Conservation (phyloP, 2,113 vertebrate genomes). For the Lepus americanus region DNA sequence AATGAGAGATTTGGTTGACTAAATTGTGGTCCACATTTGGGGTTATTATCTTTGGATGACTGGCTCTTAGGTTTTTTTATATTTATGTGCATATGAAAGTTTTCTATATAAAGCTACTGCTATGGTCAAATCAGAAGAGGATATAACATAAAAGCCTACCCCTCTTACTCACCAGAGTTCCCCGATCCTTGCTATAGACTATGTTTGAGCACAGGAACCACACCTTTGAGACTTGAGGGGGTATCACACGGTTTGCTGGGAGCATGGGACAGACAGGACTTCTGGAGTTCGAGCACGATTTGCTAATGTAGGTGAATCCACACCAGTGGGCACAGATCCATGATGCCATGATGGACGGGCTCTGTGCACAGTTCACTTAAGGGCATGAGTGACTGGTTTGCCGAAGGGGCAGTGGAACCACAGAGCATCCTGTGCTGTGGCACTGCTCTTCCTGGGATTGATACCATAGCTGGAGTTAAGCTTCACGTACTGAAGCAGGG, state of each 20-base stretch:
- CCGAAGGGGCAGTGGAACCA: background rate
- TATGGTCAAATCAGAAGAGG: background rate
- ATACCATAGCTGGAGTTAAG: background rate
- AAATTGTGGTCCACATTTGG: rapidly evolving
- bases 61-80: background rate
- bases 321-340: rapidly evolving
- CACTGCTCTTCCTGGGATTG: background rate
- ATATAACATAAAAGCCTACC: rapidly evolving
- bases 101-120: background rate
- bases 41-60: background rate
- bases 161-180: too few relatives aligned
- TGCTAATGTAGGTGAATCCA: rapidly evolving
- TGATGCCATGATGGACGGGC: too few relatives aligned
- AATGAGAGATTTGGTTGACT: background rate
- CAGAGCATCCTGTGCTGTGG: rapidly evolving
- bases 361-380: rapidly evolving
- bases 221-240: background rate
- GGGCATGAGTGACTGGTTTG: rapidly evolving
- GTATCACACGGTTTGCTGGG: background rate
- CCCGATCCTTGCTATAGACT: background rate
- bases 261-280: background rate
- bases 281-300: background rate
- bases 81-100: background rate
- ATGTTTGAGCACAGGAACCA: rapidly evolving
- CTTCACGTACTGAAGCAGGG: rapidly evolving